phyloP scores from a whole-genome alignment of 2,797 vertebrate genomes.

The Sebastes diploproa region DNA sequence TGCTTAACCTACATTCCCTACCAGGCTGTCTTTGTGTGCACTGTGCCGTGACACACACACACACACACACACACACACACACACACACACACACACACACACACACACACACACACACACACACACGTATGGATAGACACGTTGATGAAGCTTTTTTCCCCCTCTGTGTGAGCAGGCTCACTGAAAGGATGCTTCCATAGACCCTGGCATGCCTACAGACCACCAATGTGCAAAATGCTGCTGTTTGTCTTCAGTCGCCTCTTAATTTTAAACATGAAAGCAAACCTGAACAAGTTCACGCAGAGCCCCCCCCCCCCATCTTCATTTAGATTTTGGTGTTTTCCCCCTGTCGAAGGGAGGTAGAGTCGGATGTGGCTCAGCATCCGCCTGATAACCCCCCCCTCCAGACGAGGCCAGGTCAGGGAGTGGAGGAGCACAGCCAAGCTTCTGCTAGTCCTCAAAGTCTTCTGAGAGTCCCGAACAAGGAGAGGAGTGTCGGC shows the following conservation, averaged over 20 bases:
- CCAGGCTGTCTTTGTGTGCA: slow-evolving; percentile 55
- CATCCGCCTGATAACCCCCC: slow-evolving; percentile 67
- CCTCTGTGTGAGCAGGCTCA: slow-evolving; percentile 14
- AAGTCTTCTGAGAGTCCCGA: slow-evolving; percentile 22
- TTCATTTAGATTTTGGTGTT: slow-evolving; percentile 27
- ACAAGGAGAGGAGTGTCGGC: slow-evolving; percentile 35
- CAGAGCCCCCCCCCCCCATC: background rate
- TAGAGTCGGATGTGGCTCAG: slow-evolving; percentile 51
- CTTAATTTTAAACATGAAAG: slow-evolving; percentile 40
- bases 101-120: slow-evolving; percentile 18
- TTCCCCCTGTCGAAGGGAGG: slow-evolving; percentile 18
- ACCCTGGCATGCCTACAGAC: background rate
- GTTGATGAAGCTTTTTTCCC: slow-evolving; percentile 5
- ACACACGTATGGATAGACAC: background rate
- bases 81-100: slow-evolving; percentile 22
- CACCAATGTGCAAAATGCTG: slow-evolving; percentile 29
- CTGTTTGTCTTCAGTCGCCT: slow-evolving; percentile 30
- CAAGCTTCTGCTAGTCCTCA: slow-evolving; percentile 63
- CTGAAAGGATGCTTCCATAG: background rate
- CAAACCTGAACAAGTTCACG: slow-evolving; percentile 7
- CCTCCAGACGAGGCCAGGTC: slow-evolving; percentile 37
- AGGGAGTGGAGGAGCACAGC: slow-evolving; percentile 45
- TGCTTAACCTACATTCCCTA: slow-evolving; percentile 80
- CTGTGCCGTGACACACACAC: slow-evolving; percentile 37
- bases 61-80: too few relatives aligned